Evolutionary conservation across 2,888 invertebrate genomes (phyloP), one percentile per base, ranked within the genome.

Genomic region (Caenorhabditis sp.): DNA sequence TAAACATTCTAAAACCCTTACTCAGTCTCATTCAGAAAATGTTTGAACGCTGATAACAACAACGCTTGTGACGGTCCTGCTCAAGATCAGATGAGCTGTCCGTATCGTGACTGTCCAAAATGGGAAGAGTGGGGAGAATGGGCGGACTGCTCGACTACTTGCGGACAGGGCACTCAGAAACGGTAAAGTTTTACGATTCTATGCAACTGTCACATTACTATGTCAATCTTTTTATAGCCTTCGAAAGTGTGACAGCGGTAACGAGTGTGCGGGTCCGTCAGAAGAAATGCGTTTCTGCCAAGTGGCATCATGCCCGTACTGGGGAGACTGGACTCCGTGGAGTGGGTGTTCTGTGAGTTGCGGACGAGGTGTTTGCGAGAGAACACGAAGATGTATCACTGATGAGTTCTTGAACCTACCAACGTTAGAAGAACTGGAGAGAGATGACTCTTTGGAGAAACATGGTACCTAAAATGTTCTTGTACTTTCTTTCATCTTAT

Each of bases 71-170:
- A 84, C 18, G 88, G 88, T 2, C 84, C 88, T 2, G 88, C 85
- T 5, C 88, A 88, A 60, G 88, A 88, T 51, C 88, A 88, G 55
- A 82, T 82, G 55, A 82, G 78, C 5, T 88, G 88, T 74, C 88
- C 88, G 11, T 85, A 84, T 18, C 74, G 85, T n/a, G 86, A 85
- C 50, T 88, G 88, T 81, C 85, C 88, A 1, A 80, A 84, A 50
- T 88, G 87, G 87, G 78, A 79, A 18, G 88, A 88, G 28, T 88
- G 88, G 88, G 67, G 74, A 13, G 87, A 85, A 51, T 88, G 87
- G 87, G 58, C 84, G 1, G 85, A 85, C 20, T 88, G 88, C 53
- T 84, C 83, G 1, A 80, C 82, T 4, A 88, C 87, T 11, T 88
- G 88, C 64, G 86, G 86, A 6, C 86, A 86, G 56, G 86, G 86